These are phyloP conservation scores for Diorhabda carinulata DNA, from an alignment of 1,140 invertebrate species.

Conservation along the genomic window DNA sequence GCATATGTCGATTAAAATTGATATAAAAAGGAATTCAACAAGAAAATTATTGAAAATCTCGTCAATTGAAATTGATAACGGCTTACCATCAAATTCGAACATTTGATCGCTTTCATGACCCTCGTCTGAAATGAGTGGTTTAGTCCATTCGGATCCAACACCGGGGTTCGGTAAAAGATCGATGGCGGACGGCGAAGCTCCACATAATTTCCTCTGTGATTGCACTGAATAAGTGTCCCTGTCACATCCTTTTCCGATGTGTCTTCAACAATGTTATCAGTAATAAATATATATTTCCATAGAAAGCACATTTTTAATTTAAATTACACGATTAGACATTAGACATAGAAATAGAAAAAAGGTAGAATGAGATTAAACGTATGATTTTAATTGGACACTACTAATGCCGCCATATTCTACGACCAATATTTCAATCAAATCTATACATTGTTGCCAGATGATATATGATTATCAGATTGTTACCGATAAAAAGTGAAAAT, in stretches of 20 bases:
- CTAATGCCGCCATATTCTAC: too few relatives aligned
- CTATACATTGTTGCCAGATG: too few relatives aligned
- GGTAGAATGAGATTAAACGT: too few relatives aligned
- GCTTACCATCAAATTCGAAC: slow-evolving; percentile 84
- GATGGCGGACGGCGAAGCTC: slow-evolving; percentile 60
- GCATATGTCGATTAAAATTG: not conserved
- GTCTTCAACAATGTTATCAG: slow-evolving; percentile 42
- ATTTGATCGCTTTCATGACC: slow-evolving; percentile 83
- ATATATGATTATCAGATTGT: too few relatives aligned
- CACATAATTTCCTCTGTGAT: slow-evolving; percentile 86
- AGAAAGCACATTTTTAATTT: not conserved
- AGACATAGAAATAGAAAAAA: too few relatives aligned
- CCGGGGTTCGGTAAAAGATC: slow-evolving; percentile 85
- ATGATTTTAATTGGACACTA: too few relatives aligned
- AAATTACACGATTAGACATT: too few relatives aligned
- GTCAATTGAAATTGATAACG: not conserved
- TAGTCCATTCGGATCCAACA: slow-evolving; percentile 79
- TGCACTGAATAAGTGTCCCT: slow-evolving; percentile 86
- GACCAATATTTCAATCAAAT: too few relatives aligned
- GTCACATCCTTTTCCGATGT: slow-evolving; percentile 89
- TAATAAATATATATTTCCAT: not conserved
- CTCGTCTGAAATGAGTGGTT: slow-evolving; percentile 82
- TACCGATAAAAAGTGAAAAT: too few relatives aligned
- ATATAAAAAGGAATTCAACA: not conserved
- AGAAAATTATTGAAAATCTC: not conserved